Evolutionary conservation across 2,113 vertebrate genomes (phyloP), one percentile per base, ranked within the genome.

Genomic region (Nothocercus nigrocapillus): DNA sequence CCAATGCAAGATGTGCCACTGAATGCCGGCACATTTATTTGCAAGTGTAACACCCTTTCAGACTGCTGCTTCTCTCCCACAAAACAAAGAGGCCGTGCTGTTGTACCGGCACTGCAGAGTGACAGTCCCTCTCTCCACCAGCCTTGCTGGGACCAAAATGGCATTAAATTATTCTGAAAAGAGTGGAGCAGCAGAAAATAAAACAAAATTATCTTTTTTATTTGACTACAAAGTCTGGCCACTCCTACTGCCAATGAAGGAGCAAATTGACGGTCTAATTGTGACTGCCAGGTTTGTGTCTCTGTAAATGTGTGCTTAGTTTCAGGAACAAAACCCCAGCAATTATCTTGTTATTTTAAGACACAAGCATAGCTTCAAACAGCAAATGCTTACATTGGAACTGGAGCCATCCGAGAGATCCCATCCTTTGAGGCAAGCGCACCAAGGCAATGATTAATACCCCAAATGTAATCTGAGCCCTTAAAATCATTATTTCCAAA

Each of bases 1-100:
- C 90, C 92, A 91, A 92, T 90, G 93, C 86, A 97, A 97, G 95
- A 94, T 94, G 95, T 89, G 96, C 69, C 38, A 20, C 79, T 73
- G 66, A 20, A 90, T 1, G 22, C 89, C 90, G 91, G 59, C 91
- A 38, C 51, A 1, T 24, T 73, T 13, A 28, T 89, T 67, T 21
- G 24, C 45, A 8, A 79, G 85, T 3, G 59, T 59, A 83, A 79
- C 92, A 70, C 81, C 85, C 90, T 72, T n/a, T 5, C 1, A 19
- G 51, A 47, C 22, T 2, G 36, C 10, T 20, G 75, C n/a, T 68
- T 14, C 62, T 44, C 64, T 28, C 22, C 62, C 53, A 2, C 45
- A 4, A 5, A 32, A 75, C 67, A 40, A 28, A 63, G 74, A 72
- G 13, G 53, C 74, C 3, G 0, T 5, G 17, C 81, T 32, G n/a